These are phyloP conservation scores for Eupsilia transversa DNA, from an alignment of 2,888 invertebrate species.

Conservation along the genomic window DNA sequence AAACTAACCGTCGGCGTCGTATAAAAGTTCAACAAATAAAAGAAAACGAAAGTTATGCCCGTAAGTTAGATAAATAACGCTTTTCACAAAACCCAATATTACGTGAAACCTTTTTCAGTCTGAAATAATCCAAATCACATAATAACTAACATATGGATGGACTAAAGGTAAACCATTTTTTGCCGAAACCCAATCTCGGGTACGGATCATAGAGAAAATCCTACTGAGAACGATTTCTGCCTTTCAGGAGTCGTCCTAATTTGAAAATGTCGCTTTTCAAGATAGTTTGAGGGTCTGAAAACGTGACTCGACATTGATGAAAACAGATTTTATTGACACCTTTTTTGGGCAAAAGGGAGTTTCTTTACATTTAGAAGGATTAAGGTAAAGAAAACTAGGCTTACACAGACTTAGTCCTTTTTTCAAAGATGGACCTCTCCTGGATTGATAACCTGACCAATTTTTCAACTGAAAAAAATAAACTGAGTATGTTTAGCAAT, in stretches of 20 bases:
- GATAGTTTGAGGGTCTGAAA: slow-evolving; percentile 19
- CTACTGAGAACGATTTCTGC: neutral
- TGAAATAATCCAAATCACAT: slow-evolving; percentile 11
- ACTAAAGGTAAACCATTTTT: neutral
- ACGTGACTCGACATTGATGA: slow-evolving; percentile 22
- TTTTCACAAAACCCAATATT: neutral
- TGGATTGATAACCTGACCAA: neutral
- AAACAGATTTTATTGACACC: slow-evolving; percentile 14
- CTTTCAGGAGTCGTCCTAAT: slow-evolving; percentile 31
- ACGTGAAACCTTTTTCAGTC: slow-evolving; percentile 7
- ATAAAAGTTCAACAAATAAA: too few species aligned
- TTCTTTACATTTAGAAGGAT: neutral
- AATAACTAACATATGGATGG: slow-evolving; percentile 20
- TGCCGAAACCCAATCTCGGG: slow-evolving; percentile 26
- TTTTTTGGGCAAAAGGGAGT: slow-evolving; percentile 2
- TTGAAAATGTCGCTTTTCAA: slow-evolving; percentile 22
- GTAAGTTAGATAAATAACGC: neutral
- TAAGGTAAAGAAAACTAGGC: neutral
- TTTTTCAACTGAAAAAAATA: neutral
- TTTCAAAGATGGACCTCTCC: neutral
- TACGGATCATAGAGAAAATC: slow-evolving; percentile 25
- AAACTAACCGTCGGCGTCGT: too few species aligned
- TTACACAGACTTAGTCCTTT: neutral
- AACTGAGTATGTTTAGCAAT: neutral
- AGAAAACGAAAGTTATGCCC: too few species aligned